phyloP scores from a whole-genome alignment of 2,797 vertebrate genomes.

The Ibycter americanus region DNA sequence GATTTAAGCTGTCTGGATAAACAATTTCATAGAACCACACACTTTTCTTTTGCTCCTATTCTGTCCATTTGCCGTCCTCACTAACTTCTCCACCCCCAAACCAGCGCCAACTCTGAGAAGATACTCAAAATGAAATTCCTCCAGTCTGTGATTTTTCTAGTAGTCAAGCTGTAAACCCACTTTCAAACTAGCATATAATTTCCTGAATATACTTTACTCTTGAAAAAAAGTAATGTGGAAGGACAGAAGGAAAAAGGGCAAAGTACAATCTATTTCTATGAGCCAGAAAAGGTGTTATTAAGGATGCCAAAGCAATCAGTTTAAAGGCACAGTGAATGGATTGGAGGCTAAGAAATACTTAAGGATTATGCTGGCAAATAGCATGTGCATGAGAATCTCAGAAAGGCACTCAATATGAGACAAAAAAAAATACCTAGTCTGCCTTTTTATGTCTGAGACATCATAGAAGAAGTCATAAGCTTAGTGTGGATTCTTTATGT shows the following conservation, averaged over 20 bases:
- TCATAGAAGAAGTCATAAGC: constrained; percentile 34
- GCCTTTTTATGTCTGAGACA: constrained; percentile 27
- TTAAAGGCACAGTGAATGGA: neutral
- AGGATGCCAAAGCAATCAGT: neutral
- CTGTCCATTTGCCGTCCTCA: neutral
- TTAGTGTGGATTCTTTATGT: constrained; percentile 45
- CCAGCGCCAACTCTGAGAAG: neutral
- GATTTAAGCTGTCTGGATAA: neutral
- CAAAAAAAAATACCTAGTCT: neutral
- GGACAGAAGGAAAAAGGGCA: neutral
- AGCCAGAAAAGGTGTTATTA: neutral
- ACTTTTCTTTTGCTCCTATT: neutral
- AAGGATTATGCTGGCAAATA: neutral
- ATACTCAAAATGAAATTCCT: neutral
- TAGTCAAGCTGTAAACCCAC: neutral
- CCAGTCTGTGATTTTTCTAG: neutral
- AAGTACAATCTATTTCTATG: neutral
- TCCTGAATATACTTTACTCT: neutral
- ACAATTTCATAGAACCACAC: neutral
- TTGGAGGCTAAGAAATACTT: neutral
- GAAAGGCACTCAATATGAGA: neutral
- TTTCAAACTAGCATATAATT: neutral
- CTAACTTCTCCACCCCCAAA: neutral
- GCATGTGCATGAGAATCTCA: neutral
- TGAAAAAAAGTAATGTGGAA: neutral